Base-by-base conservation (phyloP, 2,113 vertebrate genomes). In the Melanotaenia duboulayi region DNA sequence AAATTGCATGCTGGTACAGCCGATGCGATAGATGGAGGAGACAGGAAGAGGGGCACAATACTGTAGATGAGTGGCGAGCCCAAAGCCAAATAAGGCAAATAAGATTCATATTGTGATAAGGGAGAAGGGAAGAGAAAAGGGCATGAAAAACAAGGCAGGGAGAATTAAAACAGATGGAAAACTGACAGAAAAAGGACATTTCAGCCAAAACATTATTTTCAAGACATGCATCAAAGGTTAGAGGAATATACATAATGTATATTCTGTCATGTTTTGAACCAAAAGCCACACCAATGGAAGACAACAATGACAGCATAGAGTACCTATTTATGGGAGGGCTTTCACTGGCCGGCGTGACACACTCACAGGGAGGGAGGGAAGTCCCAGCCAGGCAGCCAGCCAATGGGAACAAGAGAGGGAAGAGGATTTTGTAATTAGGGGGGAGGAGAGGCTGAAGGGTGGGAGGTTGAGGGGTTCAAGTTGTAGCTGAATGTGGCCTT, bases 311-410 rank as follows among this genome's bases (percentile, higher is more conserved):
- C 51, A 76, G 59, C 39, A 42, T 46, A 35, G 56, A 85, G 74
- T 96, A 96, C 95, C 95, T 96, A 95, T 94, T 94, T 87, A 94
- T 77, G 89, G 85, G 91, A 79, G 89, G 88, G 87, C 69, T 91
- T 73, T 78, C 93, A 87, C 88, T 85, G 93, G 93, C 89, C 84
- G 91, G 77, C 28, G 55, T 83, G 61, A 92, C 88, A 90, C 93
- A 89, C 92, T 95, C 93, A 86, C 78, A 54, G 77, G 79, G 82
- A 70, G 66, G 70, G 80, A 81, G 78, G 74, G 77, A 58, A n/a
- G 80, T 90, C 90, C 90, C 89, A 60, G 79, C 62, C 87, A 72
- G 83, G 80, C 87, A 78, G 86, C 87, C 90, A 72, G 87, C 82
- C 91, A 93, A 92, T 8, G 75, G 82, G 82, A 89, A 94, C 82